Base-by-base conservation (phyloP, 2,797 vertebrate genomes). In the Danio kyathit region DNA sequence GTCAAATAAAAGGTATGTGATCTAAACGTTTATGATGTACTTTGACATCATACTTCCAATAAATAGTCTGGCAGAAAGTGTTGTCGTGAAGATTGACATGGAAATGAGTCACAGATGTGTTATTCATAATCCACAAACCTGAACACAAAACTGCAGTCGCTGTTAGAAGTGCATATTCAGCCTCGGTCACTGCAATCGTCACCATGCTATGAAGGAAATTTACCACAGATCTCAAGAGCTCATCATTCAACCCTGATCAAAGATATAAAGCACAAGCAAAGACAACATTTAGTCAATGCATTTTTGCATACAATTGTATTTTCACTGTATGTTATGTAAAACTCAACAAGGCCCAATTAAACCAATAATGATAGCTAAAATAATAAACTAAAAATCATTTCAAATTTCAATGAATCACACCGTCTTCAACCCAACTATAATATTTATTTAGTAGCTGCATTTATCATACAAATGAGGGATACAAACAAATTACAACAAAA, bases 151-250 rank as follows among this genome's bases (percentile, higher is more conserved):
- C 93, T 1, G 93, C 93, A 9, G 95, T 96, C 13, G 96, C 97
- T 4, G 95, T 93, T 12, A 98, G 96, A 81, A 99, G 93, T 10
- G 96, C 87, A 38, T 98, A 98, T 70, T 99, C 97, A 0, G 92
- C 90, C 82, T 97, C 96, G 0, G 94, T 96, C 84, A 96, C 92
- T 19, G 91, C 92, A 60, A 99, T 92, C 40, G 94, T 92, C 17
- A 90, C 92, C 95, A 97, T 97, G 89, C 96, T 98, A 93, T 96
- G 95, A 88, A 96, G 97, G 93, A 98, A 99, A 92, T 95, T 95
- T 86, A 97, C 94, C 44, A 97, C 90, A 0, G 95, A 94, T 0
- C 94, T 92, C 49, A 96, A 91, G 82, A 97, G 94, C 85, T 99
- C 96, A 85, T 96, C 96, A 38, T 89, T 91, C 83, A 91, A 88